These are phyloP conservation scores for Meriones unguiculatus DNA, from an alignment of 2,113 vertebrate species.

Conservation along the genomic window DNA sequence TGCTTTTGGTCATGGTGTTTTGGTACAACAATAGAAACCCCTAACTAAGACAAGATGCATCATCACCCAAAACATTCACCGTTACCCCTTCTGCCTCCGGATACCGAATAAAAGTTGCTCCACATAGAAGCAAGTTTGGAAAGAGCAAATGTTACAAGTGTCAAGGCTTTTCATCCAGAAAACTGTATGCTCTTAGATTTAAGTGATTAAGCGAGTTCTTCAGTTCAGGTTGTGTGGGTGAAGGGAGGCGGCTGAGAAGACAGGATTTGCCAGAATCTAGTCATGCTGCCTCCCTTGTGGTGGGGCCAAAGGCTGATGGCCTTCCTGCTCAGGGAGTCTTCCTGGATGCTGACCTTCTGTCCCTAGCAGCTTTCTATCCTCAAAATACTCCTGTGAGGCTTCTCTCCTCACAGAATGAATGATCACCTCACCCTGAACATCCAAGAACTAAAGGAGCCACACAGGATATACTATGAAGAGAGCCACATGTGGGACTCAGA, in stretches of 20 bases:
- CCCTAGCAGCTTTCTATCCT: neutral
- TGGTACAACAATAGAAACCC: neutral
- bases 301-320: rapidly evolving
- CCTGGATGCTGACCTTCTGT: neutral
- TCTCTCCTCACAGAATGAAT: neutral
- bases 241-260: neutral
- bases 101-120: neutral
- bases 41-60: neutral
- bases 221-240: neutral
- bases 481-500: neutral
- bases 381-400: too few species aligned
- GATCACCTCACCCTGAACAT: too few species aligned
- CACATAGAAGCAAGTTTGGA: neutral
- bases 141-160: neutral
- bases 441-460: neutral
- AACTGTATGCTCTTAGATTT: neutral
- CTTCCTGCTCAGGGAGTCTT: neutral
- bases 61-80: neutral
- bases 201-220: neutral
- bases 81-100: neutral
- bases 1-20: neutral
- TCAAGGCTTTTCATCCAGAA: neutral
- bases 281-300: rapidly evolving
- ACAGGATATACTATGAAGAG: rapidly evolving
- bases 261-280: too few species aligned